These are phyloP conservation scores for Silurus meridionalis DNA, from an alignment of 2,113 vertebrate genomes.

Conservation along the genomic window DNA sequence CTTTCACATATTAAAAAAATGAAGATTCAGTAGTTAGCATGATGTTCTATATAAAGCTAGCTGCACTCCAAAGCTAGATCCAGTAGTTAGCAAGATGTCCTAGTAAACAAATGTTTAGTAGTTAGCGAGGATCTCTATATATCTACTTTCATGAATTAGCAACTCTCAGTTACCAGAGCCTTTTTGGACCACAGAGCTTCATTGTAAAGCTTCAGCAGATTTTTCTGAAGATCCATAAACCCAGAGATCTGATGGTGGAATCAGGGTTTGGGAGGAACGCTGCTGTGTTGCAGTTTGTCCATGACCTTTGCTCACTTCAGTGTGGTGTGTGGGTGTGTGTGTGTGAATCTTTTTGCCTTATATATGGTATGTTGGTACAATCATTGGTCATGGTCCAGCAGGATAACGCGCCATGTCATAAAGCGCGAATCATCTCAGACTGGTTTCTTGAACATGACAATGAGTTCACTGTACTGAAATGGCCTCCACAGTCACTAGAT, in stretches of 20 bases:
- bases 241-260: neutral
- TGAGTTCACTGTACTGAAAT: no score
- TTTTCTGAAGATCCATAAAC: slow-evolving; percentile 57
- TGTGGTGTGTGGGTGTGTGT: slow-evolving; percentile 7
- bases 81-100: neutral
- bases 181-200: slow-evolving; percentile 48
- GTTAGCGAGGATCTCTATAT: neutral
- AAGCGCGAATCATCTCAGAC: no score
- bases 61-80: neutral
- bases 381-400: neutral
- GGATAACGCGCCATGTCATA: no score
- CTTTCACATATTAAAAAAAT: neutral
- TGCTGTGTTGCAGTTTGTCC: neutral
- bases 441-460: no score
- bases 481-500: no score
- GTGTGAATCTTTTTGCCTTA: neutral
- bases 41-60: neutral
- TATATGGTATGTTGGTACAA: neutral
- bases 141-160: neutral
- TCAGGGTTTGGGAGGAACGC: neutral
- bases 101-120: neutral
- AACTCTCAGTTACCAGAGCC: slow-evolving; percentile 49
- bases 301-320: slow-evolving; percentile 61
- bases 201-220: slow-evolving; percentile 57
- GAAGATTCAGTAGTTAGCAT: neutral